Percentiles rank a stretch among this genome's conserved stretches.
phyloP scores from a whole-genome alignment of 2,888 invertebrate genomes.

The Tridacna crocea region DNA sequence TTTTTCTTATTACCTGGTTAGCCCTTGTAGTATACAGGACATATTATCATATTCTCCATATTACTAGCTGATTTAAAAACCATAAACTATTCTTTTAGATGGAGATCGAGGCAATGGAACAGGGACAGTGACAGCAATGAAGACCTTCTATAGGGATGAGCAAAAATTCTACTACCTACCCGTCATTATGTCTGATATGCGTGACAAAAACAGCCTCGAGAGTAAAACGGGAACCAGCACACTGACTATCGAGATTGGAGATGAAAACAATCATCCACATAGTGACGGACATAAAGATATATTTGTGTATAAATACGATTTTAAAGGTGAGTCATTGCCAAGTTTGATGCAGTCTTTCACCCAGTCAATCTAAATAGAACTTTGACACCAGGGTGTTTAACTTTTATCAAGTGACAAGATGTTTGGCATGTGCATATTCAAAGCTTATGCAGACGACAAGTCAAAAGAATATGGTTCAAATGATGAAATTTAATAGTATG shows the following conservation, averaged over 20 bases:
- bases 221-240: constrained; percentile 95
- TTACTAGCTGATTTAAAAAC: too few relatives aligned
- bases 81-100: constrained; percentile 43
- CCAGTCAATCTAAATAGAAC: too few relatives aligned
- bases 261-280: constrained; percentile 99
- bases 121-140: constrained; percentile 97
- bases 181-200: constrained; percentile 98
- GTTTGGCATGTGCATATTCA: too few relatives aligned
- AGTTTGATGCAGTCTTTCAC: too few relatives aligned
- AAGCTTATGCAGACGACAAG: too few relatives aligned
- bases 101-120: constrained; percentile 89
- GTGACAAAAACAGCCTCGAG: constrained; percentile 92
- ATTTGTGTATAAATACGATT: constrained; percentile 95
- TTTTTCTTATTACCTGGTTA: too few relatives aligned
- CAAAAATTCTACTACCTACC: constrained; percentile 98
- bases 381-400: too few relatives aligned
- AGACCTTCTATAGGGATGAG: constrained; percentile 97
- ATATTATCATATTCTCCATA: too few relatives aligned
- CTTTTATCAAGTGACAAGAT: too few relatives aligned
- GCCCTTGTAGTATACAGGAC: too few relatives aligned
- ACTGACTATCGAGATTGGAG: constrained; percentile 97
- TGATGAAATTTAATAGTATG: too few relatives aligned
- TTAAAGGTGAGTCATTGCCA: constrained; percentile 88
- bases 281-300: constrained; percentile 98
- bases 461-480: too few relatives aligned